Evolutionary conservation across 2,888 invertebrate species (phyloP).

Genomic region (Scaptomyza tumidula): DNA sequence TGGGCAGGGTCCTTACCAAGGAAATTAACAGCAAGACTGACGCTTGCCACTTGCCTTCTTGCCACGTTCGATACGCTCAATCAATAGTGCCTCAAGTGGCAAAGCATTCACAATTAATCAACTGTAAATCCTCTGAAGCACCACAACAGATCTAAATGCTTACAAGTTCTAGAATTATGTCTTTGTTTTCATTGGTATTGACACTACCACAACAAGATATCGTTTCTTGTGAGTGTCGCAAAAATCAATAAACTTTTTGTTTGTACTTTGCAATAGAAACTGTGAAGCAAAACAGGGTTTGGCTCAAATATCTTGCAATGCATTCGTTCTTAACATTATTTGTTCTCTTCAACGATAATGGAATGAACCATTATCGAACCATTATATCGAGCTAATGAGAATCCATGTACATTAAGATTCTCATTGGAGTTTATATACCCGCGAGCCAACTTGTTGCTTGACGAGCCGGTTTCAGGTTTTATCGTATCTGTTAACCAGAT

Average conservation of each 20-base stretch:
- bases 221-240: neutral
- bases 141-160: neutral
- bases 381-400: no score
- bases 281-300: neutral
- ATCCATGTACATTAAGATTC: no score
- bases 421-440: no score
- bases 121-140: constrained; percentile 1
- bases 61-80: constrained; percentile 1
- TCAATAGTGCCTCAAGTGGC: constrained; percentile 4
- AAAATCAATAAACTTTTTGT: neutral
- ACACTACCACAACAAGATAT: constrained; percentile 10
- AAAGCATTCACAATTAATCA: constrained; percentile 10
- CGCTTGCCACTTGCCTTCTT: constrained; percentile 31
- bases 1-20: constrained; percentile 42
- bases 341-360: no score
- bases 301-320: neutral
- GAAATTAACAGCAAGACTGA: constrained; percentile 38
- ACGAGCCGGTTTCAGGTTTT: no score
- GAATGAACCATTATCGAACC: no score
- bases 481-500: no score
- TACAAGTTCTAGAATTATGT: neutral
- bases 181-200: constrained; percentile 9
- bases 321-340: neutral
- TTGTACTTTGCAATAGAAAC: constrained; percentile 4
- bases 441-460: no score